Evolutionary conservation across 2,888 invertebrate species (phyloP).

Genomic region (Diploptera punctata): DNA sequence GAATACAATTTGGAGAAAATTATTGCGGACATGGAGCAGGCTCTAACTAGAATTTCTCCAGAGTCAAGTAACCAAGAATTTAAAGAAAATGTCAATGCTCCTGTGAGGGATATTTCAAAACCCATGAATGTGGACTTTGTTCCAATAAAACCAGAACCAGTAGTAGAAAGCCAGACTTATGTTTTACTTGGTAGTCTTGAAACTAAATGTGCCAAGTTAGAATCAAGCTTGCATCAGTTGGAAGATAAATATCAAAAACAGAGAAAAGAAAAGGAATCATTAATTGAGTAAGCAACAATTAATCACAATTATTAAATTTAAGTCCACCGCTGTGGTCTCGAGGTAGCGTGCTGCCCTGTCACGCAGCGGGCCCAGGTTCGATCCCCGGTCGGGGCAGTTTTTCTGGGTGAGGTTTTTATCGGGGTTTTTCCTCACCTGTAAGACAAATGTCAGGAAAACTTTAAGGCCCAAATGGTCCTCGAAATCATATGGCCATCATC

Average conservation of each 20-base stretch:
- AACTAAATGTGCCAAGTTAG: not conserved
- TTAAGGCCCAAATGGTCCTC: too few species aligned
- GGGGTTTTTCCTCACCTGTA: too few species aligned
- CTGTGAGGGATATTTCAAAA: not conserved
- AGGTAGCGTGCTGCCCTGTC: too few species aligned
- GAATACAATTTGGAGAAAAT: not conserved
- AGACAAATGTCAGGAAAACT: too few species aligned
- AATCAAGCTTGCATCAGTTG: not conserved
- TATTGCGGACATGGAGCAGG: not conserved
- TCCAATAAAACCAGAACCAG: not conserved
- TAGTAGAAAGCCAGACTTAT: not conserved
- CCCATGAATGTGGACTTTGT: not conserved
- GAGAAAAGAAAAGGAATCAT: not conserved
- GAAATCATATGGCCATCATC: too few species aligned
- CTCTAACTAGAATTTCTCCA: not conserved
- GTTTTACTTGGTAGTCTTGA: not conserved
- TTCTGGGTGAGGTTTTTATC: too few species aligned
- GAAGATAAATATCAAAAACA: not conserved
- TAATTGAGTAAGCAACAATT: conserved; percentile 2
- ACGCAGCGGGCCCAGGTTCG: too few species aligned
- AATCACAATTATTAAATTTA: too few species aligned
- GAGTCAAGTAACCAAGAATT: too few species aligned
- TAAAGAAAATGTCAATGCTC: not conserved
- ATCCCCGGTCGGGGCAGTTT: too few species aligned
- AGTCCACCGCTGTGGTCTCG: too few species aligned